A percentile compares a stretch with the other conserved stretches of the same genome.
phyloP scores from a whole-genome alignment of 2,797 vertebrate genomes.

The Paguma larvata region DNA sequence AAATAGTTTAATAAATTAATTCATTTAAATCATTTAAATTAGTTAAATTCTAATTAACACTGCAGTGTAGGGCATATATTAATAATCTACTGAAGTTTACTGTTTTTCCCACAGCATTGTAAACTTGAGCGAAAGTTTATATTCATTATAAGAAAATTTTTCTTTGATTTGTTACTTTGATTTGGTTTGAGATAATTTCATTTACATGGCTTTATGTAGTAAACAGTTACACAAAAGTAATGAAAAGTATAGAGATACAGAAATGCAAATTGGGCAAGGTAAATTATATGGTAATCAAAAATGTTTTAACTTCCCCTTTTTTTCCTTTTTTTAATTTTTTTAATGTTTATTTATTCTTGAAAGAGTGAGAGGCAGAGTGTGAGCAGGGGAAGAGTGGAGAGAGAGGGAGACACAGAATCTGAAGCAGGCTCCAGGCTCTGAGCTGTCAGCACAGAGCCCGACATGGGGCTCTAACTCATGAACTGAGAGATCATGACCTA shows the following conservation, averaged over 20 bases:
- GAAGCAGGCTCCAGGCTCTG: too few relatives aligned
- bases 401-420: too few relatives aligned
- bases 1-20: too few relatives aligned
- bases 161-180: background rate
- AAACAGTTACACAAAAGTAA: background rate
- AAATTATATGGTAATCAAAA: background rate
- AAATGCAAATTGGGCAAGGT: background rate
- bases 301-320: background rate
- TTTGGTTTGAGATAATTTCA: background rate
- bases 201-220: background rate
- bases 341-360: too few relatives aligned
- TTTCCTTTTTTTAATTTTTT: too few relatives aligned
- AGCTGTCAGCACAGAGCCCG: too few relatives aligned
- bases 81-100: background rate
- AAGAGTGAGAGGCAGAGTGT: too few relatives aligned
- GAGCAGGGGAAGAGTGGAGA: too few relatives aligned
- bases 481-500: too few relatives aligned
- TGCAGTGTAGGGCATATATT: background rate
- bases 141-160: background rate
- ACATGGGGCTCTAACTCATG: too few relatives aligned
- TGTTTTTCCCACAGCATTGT: background rate
- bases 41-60: background rate
- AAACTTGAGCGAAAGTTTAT: conserved; percentile 7
- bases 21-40: too few relatives aligned
- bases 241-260: background rate